A percentile compares a stretch with the other conserved stretches of the same genome.
Conservation (phyloP, 2,113 vertebrate species). For the Paramisgurnus dabryanus region DNA sequence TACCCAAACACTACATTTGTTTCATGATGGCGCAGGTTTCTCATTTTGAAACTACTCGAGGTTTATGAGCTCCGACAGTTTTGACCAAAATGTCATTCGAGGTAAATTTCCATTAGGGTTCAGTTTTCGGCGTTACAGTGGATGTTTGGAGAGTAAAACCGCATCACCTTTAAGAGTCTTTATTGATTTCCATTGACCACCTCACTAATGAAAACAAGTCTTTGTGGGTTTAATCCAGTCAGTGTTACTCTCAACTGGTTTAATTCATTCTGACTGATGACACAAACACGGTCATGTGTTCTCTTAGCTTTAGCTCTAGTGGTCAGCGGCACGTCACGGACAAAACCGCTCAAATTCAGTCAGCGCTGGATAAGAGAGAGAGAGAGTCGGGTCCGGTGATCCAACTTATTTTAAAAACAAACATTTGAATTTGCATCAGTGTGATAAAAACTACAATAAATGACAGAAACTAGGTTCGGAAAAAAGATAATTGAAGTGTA, state of each 20-base stretch:
- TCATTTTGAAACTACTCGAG: background rate
- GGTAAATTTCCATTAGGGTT: slow-evolving; percentile 13
- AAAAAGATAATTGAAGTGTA: too few species aligned
- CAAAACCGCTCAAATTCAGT: slow-evolving; percentile 11
- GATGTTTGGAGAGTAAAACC: slow-evolving; percentile 6
- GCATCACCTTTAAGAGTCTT: background rate
- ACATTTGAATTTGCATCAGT: too few species aligned
- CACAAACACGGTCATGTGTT: background rate
- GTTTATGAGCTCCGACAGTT: background rate
- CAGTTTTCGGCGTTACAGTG: slow-evolving; percentile 5
- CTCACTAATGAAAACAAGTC: background rate
- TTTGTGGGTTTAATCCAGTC: slow-evolving; percentile 5
- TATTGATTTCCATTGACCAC: background rate
- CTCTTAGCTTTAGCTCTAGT: background rate
- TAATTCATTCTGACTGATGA: slow-evolving; percentile 1
- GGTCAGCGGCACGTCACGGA: background rate
- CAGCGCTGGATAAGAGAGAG: background rate
- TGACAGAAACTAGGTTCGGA: too few species aligned
- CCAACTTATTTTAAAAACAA: too few species aligned
- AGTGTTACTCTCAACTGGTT: background rate
- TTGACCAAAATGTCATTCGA: slow-evolving; percentile 10
- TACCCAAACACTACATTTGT: too few species aligned
- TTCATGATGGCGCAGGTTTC: background rate
- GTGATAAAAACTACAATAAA: too few species aligned
- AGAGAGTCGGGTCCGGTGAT: background rate